phyloP scores from a whole-genome alignment of 2,797 vertebrate genomes.

The Thaleichthys pacificus region DNA sequence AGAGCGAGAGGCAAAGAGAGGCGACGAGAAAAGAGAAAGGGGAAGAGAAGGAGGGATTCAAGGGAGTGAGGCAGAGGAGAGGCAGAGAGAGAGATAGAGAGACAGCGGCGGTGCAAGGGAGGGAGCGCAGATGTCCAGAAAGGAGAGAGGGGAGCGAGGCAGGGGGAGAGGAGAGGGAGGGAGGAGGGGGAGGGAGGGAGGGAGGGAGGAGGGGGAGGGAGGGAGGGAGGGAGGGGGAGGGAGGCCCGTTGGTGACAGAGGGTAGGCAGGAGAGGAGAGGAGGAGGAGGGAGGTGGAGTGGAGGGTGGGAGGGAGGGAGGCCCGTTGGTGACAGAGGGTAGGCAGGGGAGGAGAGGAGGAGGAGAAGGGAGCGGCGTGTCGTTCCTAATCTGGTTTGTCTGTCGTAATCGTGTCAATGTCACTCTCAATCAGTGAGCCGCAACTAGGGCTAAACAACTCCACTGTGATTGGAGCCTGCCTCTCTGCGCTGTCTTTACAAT shows the following conservation, averaged over 20 bases:
- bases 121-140: constrained; percentile 41
- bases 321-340: constrained; percentile 54
- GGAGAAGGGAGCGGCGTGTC: constrained; percentile 65
- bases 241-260: constrained; percentile 51
- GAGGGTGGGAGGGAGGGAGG: constrained; percentile 49
- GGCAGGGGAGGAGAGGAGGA: constrained; percentile 57
- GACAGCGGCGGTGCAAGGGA: background rate
- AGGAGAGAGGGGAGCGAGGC: constrained; percentile 20
- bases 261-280: constrained; percentile 47
- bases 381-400: constrained; percentile 83
- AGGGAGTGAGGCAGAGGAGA: background rate
- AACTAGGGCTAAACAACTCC: constrained; percentile 81
- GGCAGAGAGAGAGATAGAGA: background rate
- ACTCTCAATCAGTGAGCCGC: constrained; percentile 83
- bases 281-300: background rate
- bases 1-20: background rate
- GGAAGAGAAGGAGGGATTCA: background rate
- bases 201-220: background rate
- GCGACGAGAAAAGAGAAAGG: background rate
- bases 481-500: constrained; percentile 68
- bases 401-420: constrained; percentile 85
- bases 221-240: constrained; percentile 44
- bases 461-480: constrained; percentile 73
- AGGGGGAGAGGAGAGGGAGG: constrained; percentile 8
- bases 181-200: background rate